These are phyloP conservation scores for Odontomachus brunneus DNA, from an alignment of 1,140 invertebrate species.

Conservation along the genomic window DNA sequence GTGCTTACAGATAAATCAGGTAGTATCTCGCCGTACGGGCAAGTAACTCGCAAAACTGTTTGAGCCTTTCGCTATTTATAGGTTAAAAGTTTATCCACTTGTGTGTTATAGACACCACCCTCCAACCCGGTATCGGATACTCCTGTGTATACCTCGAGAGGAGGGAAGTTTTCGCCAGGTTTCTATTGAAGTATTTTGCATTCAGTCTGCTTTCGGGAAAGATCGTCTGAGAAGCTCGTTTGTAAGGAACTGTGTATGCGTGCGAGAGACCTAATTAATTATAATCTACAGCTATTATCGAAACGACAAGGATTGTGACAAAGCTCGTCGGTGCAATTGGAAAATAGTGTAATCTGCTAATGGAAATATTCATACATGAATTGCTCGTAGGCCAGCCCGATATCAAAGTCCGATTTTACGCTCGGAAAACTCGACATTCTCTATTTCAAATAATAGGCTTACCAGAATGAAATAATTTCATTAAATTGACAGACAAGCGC, in stretches of 20 bases:
- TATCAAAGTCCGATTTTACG: conserved; percentile 23
- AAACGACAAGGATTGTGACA: neutral
- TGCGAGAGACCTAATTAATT: conserved; percentile 29
- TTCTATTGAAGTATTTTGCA: conserved; percentile 1
- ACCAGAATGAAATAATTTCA: conserved; percentile 55
- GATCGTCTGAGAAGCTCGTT: neutral
- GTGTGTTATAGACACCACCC: conserved; percentile 6
- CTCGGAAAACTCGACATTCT: conserved; percentile 33
- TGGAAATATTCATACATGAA: conserved; percentile 59
- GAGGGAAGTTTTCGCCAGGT: neutral
- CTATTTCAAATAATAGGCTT: conserved; percentile 55
- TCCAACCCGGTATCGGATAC: neutral
- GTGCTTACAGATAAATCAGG: conserved; percentile 33
- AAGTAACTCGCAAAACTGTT: conserved; percentile 31
- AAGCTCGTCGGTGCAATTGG: conserved; percentile 34
- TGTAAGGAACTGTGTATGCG: neutral
- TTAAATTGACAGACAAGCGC: conserved; percentile 42
- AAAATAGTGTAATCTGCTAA: conserved; percentile 60
- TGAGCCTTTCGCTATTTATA: conserved; percentile 33
- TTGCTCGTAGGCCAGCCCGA: conserved; percentile 6
- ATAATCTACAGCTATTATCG: conserved; percentile 1
- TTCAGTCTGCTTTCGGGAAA: neutral
- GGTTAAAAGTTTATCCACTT: conserved; percentile 41
- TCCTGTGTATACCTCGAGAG: conserved; percentile 1
- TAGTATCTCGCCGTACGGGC: neutral